Evolutionary conservation across 2,113 vertebrate species (phyloP).

Genomic region (Dendrocopos noguchii): DNA sequence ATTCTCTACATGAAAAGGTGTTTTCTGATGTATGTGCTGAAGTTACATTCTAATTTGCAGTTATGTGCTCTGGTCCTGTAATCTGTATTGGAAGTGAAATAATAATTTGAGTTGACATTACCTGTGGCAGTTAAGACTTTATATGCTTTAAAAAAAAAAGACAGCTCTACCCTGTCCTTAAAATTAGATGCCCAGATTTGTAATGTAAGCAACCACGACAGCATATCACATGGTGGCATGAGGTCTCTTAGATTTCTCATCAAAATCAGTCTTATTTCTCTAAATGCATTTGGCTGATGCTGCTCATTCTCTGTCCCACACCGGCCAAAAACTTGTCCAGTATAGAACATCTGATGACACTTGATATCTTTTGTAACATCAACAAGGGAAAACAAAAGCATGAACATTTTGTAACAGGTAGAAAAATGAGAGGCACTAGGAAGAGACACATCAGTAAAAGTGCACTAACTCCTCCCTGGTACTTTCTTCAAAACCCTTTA

Average conservation of each 20-base stretch:
- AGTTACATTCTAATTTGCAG: constrained; percentile 76
- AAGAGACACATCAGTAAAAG: neutral
- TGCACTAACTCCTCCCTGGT: neutral
- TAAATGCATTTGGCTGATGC: neutral
- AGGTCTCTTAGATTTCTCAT: neutral
- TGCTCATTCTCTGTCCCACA: neutral
- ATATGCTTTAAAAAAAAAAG: constrained; percentile 45
- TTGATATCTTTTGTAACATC: neutral
- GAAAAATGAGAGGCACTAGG: neutral
- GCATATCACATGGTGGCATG: constrained; percentile 32
- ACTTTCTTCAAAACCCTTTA: neutral
- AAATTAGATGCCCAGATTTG: constrained; percentile 56
- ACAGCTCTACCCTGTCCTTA: constrained; percentile 48
- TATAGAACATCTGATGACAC: neutral
- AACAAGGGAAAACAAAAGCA: constrained; percentile 1
- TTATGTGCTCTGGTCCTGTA: constrained; percentile 67
- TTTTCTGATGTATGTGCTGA: constrained; percentile 70
- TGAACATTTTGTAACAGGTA: neutral
- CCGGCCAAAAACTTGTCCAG: neutral
- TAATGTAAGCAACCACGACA: neutral
- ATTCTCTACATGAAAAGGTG: constrained; percentile 69
- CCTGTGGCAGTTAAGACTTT: constrained; percentile 65
- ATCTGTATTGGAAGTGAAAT: constrained; percentile 69
- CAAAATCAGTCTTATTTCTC: neutral
- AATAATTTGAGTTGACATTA: constrained; percentile 70